A percentile compares a stretch with the other conserved stretches of the same genome.
These are phyloP conservation scores for Felis catus DNA, from an alignment of 2,113 vertebrate species.

Conservation along the genomic window F.catus_Fca126_mat1.0 CM031419.1:99001001-99001500, in stretches of 20 bases:
- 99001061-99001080: background rate
- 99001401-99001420: slow-evolving; percentile 84
- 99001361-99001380: slow-evolving; percentile 27
- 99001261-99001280: background rate
- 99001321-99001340: background rate
- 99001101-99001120: background rate
- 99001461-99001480: slow-evolving; percentile 78
- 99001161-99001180: background rate
- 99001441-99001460: slow-evolving; percentile 81
- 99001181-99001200: background rate
- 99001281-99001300: background rate
- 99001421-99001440: slow-evolving; percentile 87
- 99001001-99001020: background rate
- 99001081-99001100: background rate
- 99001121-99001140: background rate
- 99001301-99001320: background rate
- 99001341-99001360: background rate
- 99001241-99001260: background rate
- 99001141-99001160: background rate
- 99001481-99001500: slow-evolving; percentile 72
- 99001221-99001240: background rate
- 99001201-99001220: background rate
- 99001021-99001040: background rate
- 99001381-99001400: slow-evolving; percentile 71
- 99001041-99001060: slow-evolving; percentile 32